These are phyloP conservation scores for Myopa testacea DNA, from an alignment of 2,888 invertebrate species.

Conservation along the genomic window DNA sequence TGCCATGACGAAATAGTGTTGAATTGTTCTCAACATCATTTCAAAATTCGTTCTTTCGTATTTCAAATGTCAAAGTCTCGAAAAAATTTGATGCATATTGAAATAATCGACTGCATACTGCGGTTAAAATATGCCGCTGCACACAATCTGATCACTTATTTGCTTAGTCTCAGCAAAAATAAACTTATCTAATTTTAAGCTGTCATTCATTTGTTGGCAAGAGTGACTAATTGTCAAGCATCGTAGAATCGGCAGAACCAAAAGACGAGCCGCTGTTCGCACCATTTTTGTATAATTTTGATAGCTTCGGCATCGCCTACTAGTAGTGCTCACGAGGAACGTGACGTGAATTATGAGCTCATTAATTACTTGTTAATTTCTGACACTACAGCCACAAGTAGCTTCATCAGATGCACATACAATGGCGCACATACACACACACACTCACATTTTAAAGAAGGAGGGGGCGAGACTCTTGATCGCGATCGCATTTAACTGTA, in stretches of 20 bases:
- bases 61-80: too few relatives aligned
- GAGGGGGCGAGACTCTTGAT: constrained; percentile 4
- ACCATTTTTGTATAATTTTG: constrained; percentile 41
- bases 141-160: too few relatives aligned
- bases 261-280: constrained; percentile 41
- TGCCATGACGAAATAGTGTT: constrained; percentile 39
- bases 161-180: too few relatives aligned
- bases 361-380: constrained; percentile 65
- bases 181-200: too few relatives aligned
- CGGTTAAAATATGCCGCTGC: too few relatives aligned
- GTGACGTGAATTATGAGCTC: constrained; percentile 58
- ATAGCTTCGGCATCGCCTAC: constrained; percentile 25
- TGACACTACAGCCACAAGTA: constrained; percentile 41
- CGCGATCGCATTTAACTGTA: constrained; percentile 22
- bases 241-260: constrained; percentile 33
- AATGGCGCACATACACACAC: too few relatives aligned
- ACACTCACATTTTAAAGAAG: background rate
- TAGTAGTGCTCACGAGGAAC: background rate
- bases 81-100: too few relatives aligned
- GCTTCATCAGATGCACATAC: too few relatives aligned
- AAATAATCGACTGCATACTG: too few relatives aligned
- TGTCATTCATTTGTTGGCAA: background rate
- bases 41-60: too few relatives aligned
- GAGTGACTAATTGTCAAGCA: constrained; percentile 39
- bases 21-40: background rate